Evolutionary conservation across 2,113 vertebrate species (phyloP).

Genomic region (Oenanthe melanoleuca): DNA sequence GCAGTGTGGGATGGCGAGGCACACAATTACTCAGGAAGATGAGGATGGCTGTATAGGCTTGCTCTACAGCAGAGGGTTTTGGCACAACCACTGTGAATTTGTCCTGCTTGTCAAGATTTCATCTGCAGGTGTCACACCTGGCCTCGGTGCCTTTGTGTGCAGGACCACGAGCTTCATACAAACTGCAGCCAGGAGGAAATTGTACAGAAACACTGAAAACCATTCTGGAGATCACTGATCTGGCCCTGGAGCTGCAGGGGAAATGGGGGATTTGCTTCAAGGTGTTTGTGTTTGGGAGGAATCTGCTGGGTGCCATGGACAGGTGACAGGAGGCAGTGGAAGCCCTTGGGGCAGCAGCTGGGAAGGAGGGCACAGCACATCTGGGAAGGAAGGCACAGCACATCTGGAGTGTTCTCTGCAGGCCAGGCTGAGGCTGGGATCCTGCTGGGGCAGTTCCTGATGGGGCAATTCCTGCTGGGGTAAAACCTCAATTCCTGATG

Average conservation of each 20-base stretch:
- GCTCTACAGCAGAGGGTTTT: not conserved
- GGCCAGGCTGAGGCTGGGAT: not conserved
- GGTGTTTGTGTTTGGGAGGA: not conserved
- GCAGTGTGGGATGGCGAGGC: not conserved
- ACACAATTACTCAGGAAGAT: conserved; percentile 36
- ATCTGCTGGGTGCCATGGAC: not conserved
- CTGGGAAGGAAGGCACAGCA: no score
- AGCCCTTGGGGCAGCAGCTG: not conserved
- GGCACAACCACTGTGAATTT: not conserved
- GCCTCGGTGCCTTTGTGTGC: not conserved
- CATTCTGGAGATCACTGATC: not conserved
- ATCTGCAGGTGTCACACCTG: not conserved
- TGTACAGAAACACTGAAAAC: not conserved
- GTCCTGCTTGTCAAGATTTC: not conserved
- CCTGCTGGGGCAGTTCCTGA: no score
- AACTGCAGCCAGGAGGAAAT: not conserved
- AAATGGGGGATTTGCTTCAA: accelerated
- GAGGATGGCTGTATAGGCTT: not conserved
- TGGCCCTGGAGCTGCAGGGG: not conserved
- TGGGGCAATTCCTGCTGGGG: no score
- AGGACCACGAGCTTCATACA: not conserved
- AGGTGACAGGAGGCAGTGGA: no score
- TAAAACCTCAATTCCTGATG: accelerated
- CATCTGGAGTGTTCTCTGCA: no score
- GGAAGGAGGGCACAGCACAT: no score